Base-by-base conservation (phyloP, 2,113 vertebrate genomes). In the Panurus biarmicus region DNA sequence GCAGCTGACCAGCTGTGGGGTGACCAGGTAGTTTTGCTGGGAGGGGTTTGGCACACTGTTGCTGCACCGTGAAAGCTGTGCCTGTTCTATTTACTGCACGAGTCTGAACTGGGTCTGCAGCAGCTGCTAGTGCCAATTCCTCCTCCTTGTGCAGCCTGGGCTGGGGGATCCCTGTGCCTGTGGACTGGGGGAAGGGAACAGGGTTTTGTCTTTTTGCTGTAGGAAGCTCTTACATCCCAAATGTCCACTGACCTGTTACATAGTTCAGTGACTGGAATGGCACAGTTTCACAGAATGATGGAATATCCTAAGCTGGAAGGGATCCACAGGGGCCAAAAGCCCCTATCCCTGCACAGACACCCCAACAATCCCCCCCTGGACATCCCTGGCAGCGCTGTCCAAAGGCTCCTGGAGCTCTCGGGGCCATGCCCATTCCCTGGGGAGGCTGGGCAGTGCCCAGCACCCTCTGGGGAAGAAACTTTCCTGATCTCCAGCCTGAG, bases 301-400 rank as follows among this genome's bases (percentile, higher is more conserved):
- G 60, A 73, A 45, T 45, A 1, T 58, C 38, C 45, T 51, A 28
- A 57, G 28, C 5, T 11, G 36, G 13, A 11, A 23, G 12, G 26
- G 36, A 26, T 26, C 14, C 58, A 4, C 21, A 4, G 5, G 50
- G n/a, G n/a, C n/a, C n/a, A n/a, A n/a, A n/a, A n/a, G 0, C 17
- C 0, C 20, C 31, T 6, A 17, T 1, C 31, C 50, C 57, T 72
- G 42, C 38, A 2, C 48, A 57, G 65, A 57, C 17, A 2, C 57
- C 25, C 50, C 74, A 79, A 5, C 35, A 79, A 12, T 0, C 58
- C 67, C 85, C 31, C 3, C 44, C 67, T 72, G 67, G 2, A 2
- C 81, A 73, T 12, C 42, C 42, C 57, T 79, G n/a, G 57, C 25
- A 70, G 47, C 0, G 24, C 21, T 78, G 73, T 0, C 56, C 64